Evolutionary conservation across 2,113 vertebrate genomes (phyloP), one percentile per base, ranked within the genome.

Genomic region (Climacteris rufus): DNA sequence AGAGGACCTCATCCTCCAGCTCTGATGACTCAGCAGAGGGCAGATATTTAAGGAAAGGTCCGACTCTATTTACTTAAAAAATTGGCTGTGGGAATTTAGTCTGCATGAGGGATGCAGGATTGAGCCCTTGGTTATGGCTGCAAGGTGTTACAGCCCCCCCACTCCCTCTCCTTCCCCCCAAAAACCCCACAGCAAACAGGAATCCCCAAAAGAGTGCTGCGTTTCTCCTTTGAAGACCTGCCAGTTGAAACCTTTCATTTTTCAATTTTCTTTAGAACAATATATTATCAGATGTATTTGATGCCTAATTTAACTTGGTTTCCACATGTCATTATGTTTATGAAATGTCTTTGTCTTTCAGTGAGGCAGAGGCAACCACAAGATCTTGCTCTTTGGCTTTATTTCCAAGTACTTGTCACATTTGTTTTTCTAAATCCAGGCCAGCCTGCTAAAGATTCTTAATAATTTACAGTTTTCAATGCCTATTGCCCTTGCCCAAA

Each of bases 271-370:
- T 88, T 87, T 85, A 83, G 54, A 85, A 87, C 39, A 85, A 57
- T 72, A 64, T 87, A 78, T 56, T 63, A 93, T 86, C 42, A 92
- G 45, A 92, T 90, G 21, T 22, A 78, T 52, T 69, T 94, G 82
- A 74, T 96, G 57, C 68, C 11, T 33, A 92, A 94, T 96, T 95
- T 93, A 94, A 94, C 50, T 77, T 68, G 28, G 17, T 75, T 25
- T 21, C 52, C 33, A 74, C 7, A 24, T 49, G 80, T 60, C 47
- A 66, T 87, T 81, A 87, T 75, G 19, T 47, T 84, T 69, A 74
- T 88, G 68, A 93, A 86, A 87, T 54, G 60, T 50, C 77, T 72
- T 76, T 92, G 74, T 75, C 59, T 96, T 93, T 92, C 90, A 96
- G 83, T 37, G 31, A 78, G 57, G 42, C 42, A 94, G 56, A 81